Percentiles rank a stretch among this genome's conserved stretches.
Evolutionary conservation across 2,113 vertebrate genomes (phyloP).

Genomic region (Baryphthengus martii): DNA sequence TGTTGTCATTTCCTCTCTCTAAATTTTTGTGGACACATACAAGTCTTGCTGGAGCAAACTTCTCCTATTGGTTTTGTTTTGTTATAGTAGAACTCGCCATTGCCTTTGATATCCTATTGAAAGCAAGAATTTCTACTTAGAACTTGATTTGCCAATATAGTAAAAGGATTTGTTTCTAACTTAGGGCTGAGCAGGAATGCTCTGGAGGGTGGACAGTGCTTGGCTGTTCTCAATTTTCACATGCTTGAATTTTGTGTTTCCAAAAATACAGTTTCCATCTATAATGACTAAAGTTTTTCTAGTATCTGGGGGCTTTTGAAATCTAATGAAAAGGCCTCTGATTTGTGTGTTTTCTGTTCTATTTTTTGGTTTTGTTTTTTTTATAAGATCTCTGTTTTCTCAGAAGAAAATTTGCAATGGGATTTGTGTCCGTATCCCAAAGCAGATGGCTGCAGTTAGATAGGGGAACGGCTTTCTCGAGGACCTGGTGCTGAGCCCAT

Average conservation of each 20-base stretch:
- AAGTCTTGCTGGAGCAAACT: background rate
- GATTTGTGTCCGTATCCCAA: background rate
- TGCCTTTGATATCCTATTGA: background rate
- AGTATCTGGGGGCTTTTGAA: background rate
- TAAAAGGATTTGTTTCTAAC: background rate
- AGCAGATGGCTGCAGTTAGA: slow-evolving; percentile 17
- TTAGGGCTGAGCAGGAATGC: background rate
- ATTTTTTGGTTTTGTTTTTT: background rate
- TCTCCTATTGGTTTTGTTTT: background rate
- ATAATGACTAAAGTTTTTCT: background rate
- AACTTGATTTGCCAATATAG: background rate
- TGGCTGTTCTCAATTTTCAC: slow-evolving; percentile 21
- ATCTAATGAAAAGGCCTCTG: background rate
- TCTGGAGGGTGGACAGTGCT: background rate
- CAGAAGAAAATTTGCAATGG: background rate
- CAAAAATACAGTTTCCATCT: slow-evolving; percentile 20
- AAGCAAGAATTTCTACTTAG: background rate
- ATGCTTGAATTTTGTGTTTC: slow-evolving; percentile 29
- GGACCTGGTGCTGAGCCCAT: background rate
- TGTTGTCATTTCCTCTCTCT: background rate
- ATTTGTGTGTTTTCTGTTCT: background rate
- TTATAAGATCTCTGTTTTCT: background rate
- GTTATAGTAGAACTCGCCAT: background rate
- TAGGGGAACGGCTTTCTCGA: slow-evolving; percentile 3
- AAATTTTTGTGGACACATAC: background rate